A percentile compares a stretch with the other conserved stretches of the same genome.
Evolutionary conservation across 2,888 invertebrate genomes (phyloP).

Genomic region (Acronicta aceris): DNA sequence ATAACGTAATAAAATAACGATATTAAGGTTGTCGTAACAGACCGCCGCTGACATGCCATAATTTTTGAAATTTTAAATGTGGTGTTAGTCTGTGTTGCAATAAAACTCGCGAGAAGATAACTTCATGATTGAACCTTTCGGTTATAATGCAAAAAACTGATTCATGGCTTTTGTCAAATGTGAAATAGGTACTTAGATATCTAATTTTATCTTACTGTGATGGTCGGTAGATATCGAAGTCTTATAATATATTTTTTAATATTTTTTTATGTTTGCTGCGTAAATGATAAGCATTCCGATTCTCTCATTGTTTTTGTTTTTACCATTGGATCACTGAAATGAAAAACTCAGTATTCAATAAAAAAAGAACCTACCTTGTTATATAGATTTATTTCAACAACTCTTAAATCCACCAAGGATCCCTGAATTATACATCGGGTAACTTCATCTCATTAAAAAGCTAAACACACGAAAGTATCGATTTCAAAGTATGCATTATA

Average conservation of each 20-base stretch:
- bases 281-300: too few relatives aligned
- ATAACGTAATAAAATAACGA: conserved; percentile 38
- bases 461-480: conserved; percentile 58
- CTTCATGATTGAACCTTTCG: conserved; percentile 27
- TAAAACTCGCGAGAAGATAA: conserved; percentile 9
- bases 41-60: conserved; percentile 22
- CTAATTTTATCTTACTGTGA: too few relatives aligned
- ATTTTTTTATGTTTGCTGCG: too few relatives aligned
- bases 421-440: conserved; percentile 6
- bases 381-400: neutral
- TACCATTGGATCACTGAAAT: neutral
- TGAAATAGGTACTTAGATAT: neutral
- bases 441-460: conserved; percentile 27
- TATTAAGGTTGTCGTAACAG: conserved; percentile 37
- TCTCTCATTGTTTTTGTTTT: neutral
- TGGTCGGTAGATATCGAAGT: too few relatives aligned
- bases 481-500: conserved; percentile 66
- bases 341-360: neutral
- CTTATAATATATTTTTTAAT: too few relatives aligned
- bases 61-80: conserved; percentile 9
- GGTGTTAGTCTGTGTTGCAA: neutral
- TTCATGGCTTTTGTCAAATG: conserved; percentile 25
- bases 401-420: conserved; percentile 5
- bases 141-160: conserved; percentile 28
- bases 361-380: neutral